These are phyloP conservation scores for Ramazzottius varieornatus DNA, from an alignment of 2,888 invertebrate species.

Conservation along the genomic window DNA sequence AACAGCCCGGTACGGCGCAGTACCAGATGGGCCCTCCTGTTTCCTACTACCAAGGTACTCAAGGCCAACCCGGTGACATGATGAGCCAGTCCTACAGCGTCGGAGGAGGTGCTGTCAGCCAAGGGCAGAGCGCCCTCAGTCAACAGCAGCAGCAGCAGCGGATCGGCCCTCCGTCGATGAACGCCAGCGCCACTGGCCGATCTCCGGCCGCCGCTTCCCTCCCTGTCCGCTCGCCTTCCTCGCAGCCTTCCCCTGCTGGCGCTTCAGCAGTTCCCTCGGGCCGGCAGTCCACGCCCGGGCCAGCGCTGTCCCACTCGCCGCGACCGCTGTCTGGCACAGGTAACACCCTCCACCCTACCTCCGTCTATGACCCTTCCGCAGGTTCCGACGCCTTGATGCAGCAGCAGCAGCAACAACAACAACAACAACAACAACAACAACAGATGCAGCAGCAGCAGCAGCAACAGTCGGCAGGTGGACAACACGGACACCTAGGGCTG, in stretches of 20 bases:
- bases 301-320: neutral
- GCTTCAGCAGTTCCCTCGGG: neutral
- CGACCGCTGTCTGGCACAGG: neutral
- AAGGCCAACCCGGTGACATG: too few species aligned
- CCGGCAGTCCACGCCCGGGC: neutral
- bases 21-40: too few species aligned
- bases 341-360: neutral
- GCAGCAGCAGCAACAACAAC: neutral
- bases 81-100: too few species aligned
- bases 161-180: conserved; percentile 25
- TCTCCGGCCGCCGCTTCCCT: conserved; percentile 1
- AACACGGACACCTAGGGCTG: conserved; percentile 13
- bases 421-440: conserved; percentile 15
- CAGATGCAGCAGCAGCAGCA: conserved; percentile 11
- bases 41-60: too few species aligned
- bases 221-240: neutral
- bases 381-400: neutral
- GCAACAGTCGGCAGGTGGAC: conserved; percentile 16
- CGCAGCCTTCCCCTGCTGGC: neutral
- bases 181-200: conserved; percentile 13
- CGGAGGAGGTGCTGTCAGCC: too few species aligned
- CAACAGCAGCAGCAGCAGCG: neutral
- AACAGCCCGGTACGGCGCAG: conserved; percentile 13
- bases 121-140: conserved; percentile 10
- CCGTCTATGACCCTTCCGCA: neutral